Evolutionary conservation across 2,888 invertebrate genomes (phyloP).

Genomic region (Baccha elongata): DNA sequence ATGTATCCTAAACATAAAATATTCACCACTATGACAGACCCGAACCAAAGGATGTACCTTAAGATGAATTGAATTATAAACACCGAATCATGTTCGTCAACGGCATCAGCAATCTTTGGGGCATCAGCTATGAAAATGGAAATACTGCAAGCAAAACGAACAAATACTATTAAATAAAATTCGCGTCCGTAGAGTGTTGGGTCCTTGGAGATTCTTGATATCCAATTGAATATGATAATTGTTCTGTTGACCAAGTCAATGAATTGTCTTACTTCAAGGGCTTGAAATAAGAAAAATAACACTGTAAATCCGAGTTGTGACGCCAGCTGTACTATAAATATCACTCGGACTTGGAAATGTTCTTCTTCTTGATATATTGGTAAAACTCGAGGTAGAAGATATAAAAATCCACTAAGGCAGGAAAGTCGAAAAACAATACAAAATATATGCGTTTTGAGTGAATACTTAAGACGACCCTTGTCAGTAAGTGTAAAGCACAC

Average conservation of each 20-base stretch:
- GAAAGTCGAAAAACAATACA: slow-evolving; percentile 7
- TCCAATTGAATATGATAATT: not conserved
- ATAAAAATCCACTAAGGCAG: not conserved
- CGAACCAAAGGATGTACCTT: not conserved
- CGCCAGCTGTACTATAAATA: not conserved
- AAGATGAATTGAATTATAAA: not conserved
- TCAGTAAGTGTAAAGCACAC: slow-evolving; percentile 33
- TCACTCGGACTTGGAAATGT: not conserved
- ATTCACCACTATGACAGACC: not conserved
- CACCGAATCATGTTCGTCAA: not conserved
- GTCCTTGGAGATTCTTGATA: not conserved
- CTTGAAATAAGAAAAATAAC: not conserved
- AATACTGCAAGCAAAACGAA: not conserved
- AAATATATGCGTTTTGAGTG: slow-evolving; percentile 12
- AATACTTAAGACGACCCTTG: not conserved
- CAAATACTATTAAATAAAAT: not conserved
- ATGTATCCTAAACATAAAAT: slow-evolving; percentile 18
- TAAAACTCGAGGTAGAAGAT: slow-evolving; percentile 7
- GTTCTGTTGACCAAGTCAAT: not conserved
- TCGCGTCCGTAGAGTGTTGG: not conserved
- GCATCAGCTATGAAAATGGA: not conserved
- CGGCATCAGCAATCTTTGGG: not conserved
- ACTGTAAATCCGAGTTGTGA: not conserved
- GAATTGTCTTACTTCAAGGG: not conserved
- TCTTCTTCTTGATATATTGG: not conserved